Base-by-base conservation (phyloP, 1,140 invertebrate genomes). In the Armadillidium nasatum region DNA sequence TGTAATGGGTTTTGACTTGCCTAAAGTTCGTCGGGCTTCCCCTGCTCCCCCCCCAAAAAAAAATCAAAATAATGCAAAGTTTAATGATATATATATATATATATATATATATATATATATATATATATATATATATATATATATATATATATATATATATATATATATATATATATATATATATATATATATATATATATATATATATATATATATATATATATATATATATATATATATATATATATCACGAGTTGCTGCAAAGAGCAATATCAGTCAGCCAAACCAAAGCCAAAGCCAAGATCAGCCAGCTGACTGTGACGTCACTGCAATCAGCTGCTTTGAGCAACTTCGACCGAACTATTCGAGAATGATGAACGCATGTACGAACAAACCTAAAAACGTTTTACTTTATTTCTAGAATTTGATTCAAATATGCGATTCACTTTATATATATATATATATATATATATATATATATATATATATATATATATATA, bases 381-480 rank as follows among this genome's bases (percentile, higher is more conserved):
- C 10, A 70, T 21, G 22, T 21, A 70, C 23, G 23, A 22, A 70
- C 68, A 23, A 22, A 70, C 23, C 2, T 0, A 4, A 11, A 23
- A 22, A 70, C 68, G 23, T 21, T 33, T 33, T 33, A 70, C 23
- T 11, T 21, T 11, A 13, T 15, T n/a, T 70, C 19, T n/a, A 70
- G 10, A 21, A 22, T 22, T 70, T 3, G 11, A 70, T 70, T 22
- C 21, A 70, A 21, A n/a, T 70, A 4, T 11, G 11, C 15, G 11
- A 11, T 22, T 70, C 1, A 10, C 10, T 23, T 4, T 70, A 70
- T 33, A 21, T 23, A 70, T 70, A 70, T 13, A 70, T 70, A 21
- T 70, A 70, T 33, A 70, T 21, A 70, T 70, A 70, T 21, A 70
- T 70, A 70, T 70, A 70, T 21, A 70, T 70, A 23, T n/a, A 70